Conservation (phyloP, 2,888 invertebrate genomes). For the Heliconius charithonia region DNA sequence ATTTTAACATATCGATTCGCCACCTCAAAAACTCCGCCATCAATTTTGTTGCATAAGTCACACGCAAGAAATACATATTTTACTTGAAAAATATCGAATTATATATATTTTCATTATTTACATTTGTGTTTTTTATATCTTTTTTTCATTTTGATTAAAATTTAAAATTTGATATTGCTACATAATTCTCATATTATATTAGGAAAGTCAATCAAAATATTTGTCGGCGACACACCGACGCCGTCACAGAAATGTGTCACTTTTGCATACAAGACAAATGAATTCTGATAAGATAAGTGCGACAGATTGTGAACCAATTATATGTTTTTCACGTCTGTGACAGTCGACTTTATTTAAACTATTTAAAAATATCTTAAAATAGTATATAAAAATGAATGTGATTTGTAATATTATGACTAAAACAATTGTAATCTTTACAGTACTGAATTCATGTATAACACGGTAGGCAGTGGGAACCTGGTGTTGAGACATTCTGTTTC, state of each 20-base stretch:
- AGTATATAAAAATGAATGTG: neutral
- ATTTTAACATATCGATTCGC: no score
- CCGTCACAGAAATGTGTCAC: constrained; percentile 46
- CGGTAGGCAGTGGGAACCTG: no score
- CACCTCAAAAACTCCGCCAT: no score
- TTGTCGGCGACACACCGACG: constrained; percentile 41
- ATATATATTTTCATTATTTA: neutral
- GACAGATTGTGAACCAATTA: constrained; percentile 49
- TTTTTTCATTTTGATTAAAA: neutral
- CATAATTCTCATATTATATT: constrained; percentile 16
- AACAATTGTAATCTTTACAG: neutral
- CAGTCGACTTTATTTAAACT: constrained; percentile 44
- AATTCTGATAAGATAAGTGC: constrained; percentile 50
- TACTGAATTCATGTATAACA: no score
- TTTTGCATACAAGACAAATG: constrained; percentile 49
- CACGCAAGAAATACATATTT: neutral
- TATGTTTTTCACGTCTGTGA: constrained; percentile 48
- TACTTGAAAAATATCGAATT: neutral
- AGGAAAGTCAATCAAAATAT: constrained; percentile 41
- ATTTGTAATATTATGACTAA: neutral
- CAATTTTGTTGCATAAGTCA: no score
- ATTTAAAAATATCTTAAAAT: constrained; percentile 11
- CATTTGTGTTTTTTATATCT: neutral
- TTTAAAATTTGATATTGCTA: neutral
- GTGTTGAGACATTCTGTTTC: no score